These are phyloP conservation scores for Chymomyza costata DNA, from an alignment of 1,140 invertebrate species.

Conservation along the genomic window DNA sequence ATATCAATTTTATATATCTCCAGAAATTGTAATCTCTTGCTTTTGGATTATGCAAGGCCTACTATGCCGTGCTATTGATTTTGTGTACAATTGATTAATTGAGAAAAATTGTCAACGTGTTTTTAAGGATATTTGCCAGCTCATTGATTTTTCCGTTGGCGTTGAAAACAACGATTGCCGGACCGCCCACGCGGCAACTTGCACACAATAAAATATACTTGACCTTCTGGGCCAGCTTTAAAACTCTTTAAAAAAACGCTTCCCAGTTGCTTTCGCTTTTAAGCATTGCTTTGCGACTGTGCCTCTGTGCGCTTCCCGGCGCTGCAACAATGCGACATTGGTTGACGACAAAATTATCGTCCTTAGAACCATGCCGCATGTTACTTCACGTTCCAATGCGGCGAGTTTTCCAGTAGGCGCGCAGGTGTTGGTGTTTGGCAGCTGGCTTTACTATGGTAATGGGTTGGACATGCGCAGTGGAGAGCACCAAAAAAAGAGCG, in stretches of 20 bases:
- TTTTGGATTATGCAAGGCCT: constrained; percentile 50
- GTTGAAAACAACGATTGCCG: too few species aligned
- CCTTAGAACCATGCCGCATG: background rate
- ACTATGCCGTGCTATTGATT: constrained; percentile 11
- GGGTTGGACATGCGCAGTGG: constrained; percentile 3
- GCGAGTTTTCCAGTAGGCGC: too few species aligned
- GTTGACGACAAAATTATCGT: background rate
- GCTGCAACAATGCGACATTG: background rate
- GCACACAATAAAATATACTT: constrained; percentile 12
- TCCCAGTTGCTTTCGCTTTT: background rate
- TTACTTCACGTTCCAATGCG: background rate
- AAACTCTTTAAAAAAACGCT: too few species aligned
- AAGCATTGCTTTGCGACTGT: background rate
- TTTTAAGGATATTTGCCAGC: constrained; percentile 8
- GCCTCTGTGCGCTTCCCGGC: too few species aligned
- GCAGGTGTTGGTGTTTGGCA: background rate
- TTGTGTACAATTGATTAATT: constrained; percentile 10
- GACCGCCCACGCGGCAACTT: background rate
- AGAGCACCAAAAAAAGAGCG: too few species aligned
- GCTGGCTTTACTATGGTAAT: background rate
- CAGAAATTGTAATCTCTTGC: constrained; percentile 8
- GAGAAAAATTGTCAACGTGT: constrained; percentile 12
- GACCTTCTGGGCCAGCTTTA: constrained; percentile 29
- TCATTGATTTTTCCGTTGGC: constrained; percentile 31
- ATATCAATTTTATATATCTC: constrained; percentile 8